Conservation (phyloP, 2,888 invertebrate species). For the Cacoxenus indagator region DNA sequence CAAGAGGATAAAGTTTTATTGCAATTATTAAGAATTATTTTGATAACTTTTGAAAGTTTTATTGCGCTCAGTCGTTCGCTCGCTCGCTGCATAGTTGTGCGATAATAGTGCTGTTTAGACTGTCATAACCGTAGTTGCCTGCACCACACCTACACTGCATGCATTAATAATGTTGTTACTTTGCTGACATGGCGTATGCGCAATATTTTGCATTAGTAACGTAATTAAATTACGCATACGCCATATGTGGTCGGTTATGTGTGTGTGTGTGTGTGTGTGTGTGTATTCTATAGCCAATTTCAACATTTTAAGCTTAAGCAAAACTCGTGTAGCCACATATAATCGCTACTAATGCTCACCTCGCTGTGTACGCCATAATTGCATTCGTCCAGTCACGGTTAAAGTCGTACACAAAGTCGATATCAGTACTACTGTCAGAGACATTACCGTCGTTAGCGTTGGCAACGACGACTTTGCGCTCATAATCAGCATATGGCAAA, state of each 20-base stretch:
- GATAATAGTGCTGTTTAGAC: conserved; percentile 8
- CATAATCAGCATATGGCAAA: not conserved
- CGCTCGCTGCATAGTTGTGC: not conserved
- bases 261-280: not conserved
- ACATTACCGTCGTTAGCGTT: not conserved
- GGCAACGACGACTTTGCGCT: not conserved
- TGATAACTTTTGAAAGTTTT: conserved; percentile 21
- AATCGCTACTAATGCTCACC: conserved; percentile 10
- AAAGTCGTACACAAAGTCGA: not conserved
- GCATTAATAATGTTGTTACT: conserved; percentile 11
- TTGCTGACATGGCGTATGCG: conserved; percentile 11
- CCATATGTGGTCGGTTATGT: not conserved
- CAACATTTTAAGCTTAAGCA: conserved; percentile 13
- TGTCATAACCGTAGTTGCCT: not conserved
- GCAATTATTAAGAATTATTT: conserved; percentile 24
- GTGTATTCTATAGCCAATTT: not conserved
- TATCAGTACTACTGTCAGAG: not conserved
- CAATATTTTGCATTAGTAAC: conserved; percentile 4
- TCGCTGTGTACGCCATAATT: conserved; percentile 14
- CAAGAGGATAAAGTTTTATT: conserved; percentile 18
- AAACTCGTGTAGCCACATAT: conserved; percentile 9
- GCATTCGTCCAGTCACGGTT: not conserved
- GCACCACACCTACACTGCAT: not conserved
- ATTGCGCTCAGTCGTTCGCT: conserved; percentile 7
- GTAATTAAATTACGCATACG: conserved; percentile 11